These are phyloP conservation scores for Macrotus californicus DNA, from an alignment of 2,113 vertebrate species.

Conservation along the genomic window DNA sequence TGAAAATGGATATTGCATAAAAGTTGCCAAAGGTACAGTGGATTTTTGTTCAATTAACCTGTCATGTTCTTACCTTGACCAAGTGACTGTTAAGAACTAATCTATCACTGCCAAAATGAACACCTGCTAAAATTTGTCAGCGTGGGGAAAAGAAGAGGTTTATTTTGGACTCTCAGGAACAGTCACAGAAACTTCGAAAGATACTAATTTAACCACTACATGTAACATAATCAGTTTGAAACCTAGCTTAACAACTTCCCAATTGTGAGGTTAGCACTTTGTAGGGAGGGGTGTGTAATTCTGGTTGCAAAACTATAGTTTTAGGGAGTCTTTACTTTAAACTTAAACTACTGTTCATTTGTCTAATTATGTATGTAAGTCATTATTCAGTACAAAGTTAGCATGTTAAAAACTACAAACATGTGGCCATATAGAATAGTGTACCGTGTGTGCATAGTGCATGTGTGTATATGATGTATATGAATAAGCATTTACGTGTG, in stretches of 20 bases:
- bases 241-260: neutral
- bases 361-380: neutral
- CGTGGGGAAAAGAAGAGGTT: neutral
- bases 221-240: neutral
- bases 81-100: constrained; percentile 20
- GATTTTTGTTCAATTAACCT: constrained; percentile 2
- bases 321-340: neutral
- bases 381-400: neutral
- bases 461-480: neutral
- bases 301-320: neutral
- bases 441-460: neutral
- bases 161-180: neutral
- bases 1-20: constrained; percentile 84
- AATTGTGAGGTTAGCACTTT: neutral
- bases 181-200: neutral
- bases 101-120: neutral
- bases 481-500: neutral
- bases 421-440: neutral
- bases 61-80: neutral
- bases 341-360: neutral
- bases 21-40: constrained; percentile 83
- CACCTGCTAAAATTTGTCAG: neutral
- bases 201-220: neutral
- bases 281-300: neutral
- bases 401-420: neutral